Evolutionary conservation across 1,140 invertebrate genomes (phyloP).

Genomic region (Caenorhabditis briggsae): DNA sequence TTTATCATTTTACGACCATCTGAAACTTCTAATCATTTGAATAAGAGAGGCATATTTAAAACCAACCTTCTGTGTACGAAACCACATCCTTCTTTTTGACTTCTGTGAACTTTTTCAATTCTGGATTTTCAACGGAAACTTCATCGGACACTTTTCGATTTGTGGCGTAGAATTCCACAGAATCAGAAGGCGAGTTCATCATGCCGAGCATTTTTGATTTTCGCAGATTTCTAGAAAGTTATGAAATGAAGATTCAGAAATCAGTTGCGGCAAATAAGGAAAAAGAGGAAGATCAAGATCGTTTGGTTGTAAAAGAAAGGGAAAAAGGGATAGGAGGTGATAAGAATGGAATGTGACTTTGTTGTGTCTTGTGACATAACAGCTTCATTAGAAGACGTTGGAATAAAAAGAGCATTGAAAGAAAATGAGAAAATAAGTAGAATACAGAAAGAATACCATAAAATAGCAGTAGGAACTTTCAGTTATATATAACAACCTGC

Average conservation of each 20-base stretch:
- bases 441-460: background rate
- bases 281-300: slow-evolving; percentile 32
- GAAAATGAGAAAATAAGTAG: background rate
- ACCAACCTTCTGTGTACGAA: slow-evolving; percentile 9
- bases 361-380: slow-evolving; percentile 23
- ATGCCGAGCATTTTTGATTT: slow-evolving; percentile 41
- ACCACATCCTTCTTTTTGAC: slow-evolving; percentile 31
- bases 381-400: background rate
- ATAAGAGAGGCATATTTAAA: background rate
- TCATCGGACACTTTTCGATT: slow-evolving; percentile 40
- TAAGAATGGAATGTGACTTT: slow-evolving; percentile 28
- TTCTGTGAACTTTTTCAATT: slow-evolving; percentile 46
- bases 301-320: slow-evolving; percentile 1
- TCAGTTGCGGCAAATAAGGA: background rate
- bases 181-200: slow-evolving; percentile 36
- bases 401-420: background rate
- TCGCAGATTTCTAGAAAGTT: background rate
- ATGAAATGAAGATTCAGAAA: background rate
- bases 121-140: background rate
- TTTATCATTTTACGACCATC: slow-evolving; percentile 42
- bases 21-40: background rate
- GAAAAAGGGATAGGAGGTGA: background rate
- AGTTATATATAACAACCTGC: slow-evolving; percentile 3
- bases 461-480: background rate
- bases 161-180: slow-evolving; percentile 52